A percentile compares a stretch with the other conserved stretches of the same genome.
Conservation (phyloP, 2,113 vertebrate species). For the Notarius lentiginosus region DNA sequence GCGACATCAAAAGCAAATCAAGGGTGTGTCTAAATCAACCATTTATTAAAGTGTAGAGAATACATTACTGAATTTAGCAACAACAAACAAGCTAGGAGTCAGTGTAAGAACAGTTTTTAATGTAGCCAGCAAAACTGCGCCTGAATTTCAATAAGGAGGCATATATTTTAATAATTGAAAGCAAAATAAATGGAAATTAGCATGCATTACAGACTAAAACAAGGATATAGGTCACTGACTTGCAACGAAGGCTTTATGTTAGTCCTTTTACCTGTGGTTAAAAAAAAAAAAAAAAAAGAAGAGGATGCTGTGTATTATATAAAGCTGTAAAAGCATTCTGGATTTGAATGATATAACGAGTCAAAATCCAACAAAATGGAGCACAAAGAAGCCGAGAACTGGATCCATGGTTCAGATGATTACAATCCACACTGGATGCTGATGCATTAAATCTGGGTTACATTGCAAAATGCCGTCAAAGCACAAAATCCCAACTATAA, state of each 20-base stretch:
- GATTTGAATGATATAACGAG: neutral
- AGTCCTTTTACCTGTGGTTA: neutral
- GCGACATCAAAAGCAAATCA: neutral
- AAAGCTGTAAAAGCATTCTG: too few relatives aligned
- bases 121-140: neutral
- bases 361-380: slow-evolving; percentile 17
- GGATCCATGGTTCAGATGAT: neutral
- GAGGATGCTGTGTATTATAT: neutral
- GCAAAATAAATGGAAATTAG: neutral
- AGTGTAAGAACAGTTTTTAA: neutral
- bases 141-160: neutral
- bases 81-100: neutral
- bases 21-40: neutral
- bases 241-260: neutral
- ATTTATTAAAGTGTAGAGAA: neutral
- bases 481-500: neutral
- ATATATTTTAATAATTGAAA: neutral
- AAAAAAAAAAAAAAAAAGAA: neutral
- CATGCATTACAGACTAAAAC: neutral
- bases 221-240: neutral
- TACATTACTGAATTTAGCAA: neutral
- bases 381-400: neutral
- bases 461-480: neutral
- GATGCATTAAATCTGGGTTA: neutral
- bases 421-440: neutral